Conservation (phyloP, 2,888 invertebrate species). For the Stomorhina lunata region DNA sequence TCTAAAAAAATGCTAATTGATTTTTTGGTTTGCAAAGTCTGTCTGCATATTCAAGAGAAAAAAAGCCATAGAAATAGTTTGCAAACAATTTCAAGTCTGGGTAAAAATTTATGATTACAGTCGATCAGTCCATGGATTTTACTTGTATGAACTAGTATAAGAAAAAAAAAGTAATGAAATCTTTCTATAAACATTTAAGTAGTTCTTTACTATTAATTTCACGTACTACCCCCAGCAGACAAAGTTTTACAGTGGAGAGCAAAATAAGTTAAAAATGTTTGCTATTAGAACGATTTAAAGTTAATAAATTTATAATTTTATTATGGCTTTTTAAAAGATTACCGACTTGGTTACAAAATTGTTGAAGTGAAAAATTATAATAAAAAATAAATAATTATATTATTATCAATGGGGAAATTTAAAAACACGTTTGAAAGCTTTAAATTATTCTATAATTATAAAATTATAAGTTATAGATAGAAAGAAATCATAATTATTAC, state of each 20-base stretch:
- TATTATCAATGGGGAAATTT: too few relatives aligned
- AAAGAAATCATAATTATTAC: too few relatives aligned
- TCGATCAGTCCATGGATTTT: background rate
- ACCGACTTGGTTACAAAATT: too few relatives aligned
- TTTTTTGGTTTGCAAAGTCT: background rate
- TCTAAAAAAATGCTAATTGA: constrained; percentile 33
- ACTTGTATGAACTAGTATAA: background rate
- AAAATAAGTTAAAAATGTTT: too few relatives aligned
- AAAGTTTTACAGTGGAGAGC: background rate
- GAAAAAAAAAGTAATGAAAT: background rate
- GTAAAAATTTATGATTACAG: background rate
- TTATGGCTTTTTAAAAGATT: too few relatives aligned
- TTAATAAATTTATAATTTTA: too few relatives aligned
- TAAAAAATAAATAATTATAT: too few relatives aligned
- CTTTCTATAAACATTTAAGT: background rate
- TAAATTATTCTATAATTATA: too few relatives aligned
- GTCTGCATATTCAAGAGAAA: background rate
- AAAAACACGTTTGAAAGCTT: too few relatives aligned
- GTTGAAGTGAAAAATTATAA: too few relatives aligned
- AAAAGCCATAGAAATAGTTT: background rate
- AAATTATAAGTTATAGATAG: too few relatives aligned
- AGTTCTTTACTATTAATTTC: constrained; percentile 39
- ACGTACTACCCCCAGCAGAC: constrained; percentile 12
- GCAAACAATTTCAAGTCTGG: constrained; percentile 15
- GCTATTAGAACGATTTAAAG: too few relatives aligned